Evolutionary conservation across 2,797 vertebrate species (phyloP), one percentile per base, ranked within the genome.

Genomic region (Dromococcyx pavoninus): DNA sequence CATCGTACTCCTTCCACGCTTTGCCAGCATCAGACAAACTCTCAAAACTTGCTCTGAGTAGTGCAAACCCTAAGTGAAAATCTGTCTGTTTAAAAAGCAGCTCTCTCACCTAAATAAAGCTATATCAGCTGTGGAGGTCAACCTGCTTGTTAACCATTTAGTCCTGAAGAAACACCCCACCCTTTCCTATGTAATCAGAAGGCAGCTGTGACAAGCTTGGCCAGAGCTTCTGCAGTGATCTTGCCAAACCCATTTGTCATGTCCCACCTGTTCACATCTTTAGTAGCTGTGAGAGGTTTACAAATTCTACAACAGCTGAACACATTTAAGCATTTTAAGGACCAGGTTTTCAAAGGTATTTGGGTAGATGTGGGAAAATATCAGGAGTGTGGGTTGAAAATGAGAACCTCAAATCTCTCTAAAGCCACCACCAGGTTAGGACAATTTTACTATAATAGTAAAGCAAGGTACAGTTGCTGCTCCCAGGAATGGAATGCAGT

Each of bases 81-180:
- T 5, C 39, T 54, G 2, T 7, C 1, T 0, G 6, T 30, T 56
- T 6, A 33, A 15, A 37, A 44, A 50, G 17, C 32, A 65, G 17
- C 28, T n/a, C 56, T 44, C 30, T 61, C 8, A 56, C 41, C 72
- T 82, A 21, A 7, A 4, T 35, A 27, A 43, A 70, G 8, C 41
- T 53, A 0, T 33, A 35, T 9, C 6, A 8, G 37, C 28, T 27
- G 4, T 1, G 2, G 25, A 39, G 7, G 13, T 2, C 62, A 71
- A 16, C 10, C 24, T 69, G 13, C 54, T 23, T 0, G 2, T 28
- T 78, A 70, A 79, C 24, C 21, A 6, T 30, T 48, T 54, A 67
- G 51, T 19, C 28, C 41, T 69, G 62, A 57, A 71, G 17, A 37
- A 88, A 50, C 18, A 60, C 13, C 33, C 32, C 73, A 37, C 15